Conservation (phyloP, 2,888 invertebrate species). For the Eristalis intricaria region DNA sequence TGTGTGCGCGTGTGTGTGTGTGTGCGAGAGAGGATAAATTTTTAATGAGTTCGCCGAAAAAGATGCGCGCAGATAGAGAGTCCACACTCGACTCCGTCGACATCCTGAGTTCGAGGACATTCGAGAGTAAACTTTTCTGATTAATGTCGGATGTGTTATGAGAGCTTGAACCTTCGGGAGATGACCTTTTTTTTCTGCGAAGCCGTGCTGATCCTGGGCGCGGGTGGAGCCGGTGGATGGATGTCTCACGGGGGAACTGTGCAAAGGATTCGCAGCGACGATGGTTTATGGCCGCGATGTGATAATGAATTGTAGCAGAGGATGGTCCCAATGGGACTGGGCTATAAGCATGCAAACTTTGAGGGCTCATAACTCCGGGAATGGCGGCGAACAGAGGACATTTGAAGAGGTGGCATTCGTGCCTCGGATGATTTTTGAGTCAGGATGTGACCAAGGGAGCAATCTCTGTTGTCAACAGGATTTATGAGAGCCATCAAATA, state of each 20-base stretch:
- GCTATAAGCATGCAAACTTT: background rate
- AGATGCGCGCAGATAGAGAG: background rate
- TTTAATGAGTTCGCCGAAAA: background rate
- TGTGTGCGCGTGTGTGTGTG: background rate
- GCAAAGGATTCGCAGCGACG: background rate
- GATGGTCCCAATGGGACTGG: background rate
- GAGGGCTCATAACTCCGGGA: background rate
- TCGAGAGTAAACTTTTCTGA: slow-evolving; percentile 17
- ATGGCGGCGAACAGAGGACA: background rate
- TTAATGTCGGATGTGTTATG: slow-evolving; percentile 19
- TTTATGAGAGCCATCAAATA: too few relatives aligned
- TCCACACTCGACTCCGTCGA: background rate
- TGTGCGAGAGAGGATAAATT: background rate
- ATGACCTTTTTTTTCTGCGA: slow-evolving; percentile 13
- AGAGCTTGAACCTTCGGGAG: slow-evolving; percentile 18
- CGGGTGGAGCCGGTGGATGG: background rate
- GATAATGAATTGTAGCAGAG: background rate
- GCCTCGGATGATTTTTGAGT: too few relatives aligned
- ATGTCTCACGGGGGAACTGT: background rate
- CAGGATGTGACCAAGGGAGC: too few relatives aligned
- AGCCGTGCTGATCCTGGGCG: background rate
- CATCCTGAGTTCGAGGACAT: background rate
- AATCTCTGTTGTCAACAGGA: too few relatives aligned
- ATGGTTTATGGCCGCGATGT: background rate
- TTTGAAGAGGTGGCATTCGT: too few relatives aligned